Evolutionary conservation across 2,888 invertebrate genomes (phyloP).

Genomic region (Euspilapteryx auroguttella): DNA sequence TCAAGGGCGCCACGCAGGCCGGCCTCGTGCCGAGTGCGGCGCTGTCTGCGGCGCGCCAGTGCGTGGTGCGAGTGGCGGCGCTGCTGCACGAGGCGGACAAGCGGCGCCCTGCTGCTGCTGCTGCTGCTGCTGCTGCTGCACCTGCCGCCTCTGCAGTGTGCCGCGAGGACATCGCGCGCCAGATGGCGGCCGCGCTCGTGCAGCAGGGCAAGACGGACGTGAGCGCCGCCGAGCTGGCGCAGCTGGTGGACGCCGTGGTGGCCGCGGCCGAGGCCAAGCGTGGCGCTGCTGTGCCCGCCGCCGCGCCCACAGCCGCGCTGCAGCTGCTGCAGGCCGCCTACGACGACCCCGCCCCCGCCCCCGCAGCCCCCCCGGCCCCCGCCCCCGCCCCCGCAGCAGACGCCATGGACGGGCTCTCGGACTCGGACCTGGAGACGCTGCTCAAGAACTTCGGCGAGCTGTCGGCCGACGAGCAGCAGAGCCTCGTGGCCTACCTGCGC

Average conservation of each 20-base stretch:
- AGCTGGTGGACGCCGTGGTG: constrained; percentile 78
- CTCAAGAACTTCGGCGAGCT: constrained; percentile 78
- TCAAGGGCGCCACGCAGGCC: constrained; percentile 76
- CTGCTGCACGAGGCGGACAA: constrained; percentile 68
- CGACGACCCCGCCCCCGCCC: no score
- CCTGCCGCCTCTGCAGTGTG: constrained; percentile 77
- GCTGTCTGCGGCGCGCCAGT: constrained; percentile 71
- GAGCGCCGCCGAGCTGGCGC: constrained; percentile 76
- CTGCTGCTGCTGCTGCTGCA: constrained; percentile 72
- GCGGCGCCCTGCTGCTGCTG: no score
- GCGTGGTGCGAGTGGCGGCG: constrained; percentile 76
- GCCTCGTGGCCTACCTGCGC: constrained; percentile 78
- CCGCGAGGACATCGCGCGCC: constrained; percentile 77
- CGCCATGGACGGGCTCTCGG: constrained; percentile 75
- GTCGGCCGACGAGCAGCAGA: constrained; percentile 79
- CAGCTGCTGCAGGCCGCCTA: no score
- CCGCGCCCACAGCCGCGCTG: no score
- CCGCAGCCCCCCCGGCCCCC: no score
- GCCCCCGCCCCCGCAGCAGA: no score
- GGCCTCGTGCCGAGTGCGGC: constrained; percentile 64
- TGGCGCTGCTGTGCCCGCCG: no score
- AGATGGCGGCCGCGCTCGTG: constrained; percentile 78
- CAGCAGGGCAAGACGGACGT: constrained; percentile 82
- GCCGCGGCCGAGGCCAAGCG: no score
- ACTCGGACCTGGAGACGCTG: constrained; percentile 77